Evolutionary conservation across 2,797 vertebrate species (phyloP).

Genomic region (Neopelma chrysocephalum): DNA sequence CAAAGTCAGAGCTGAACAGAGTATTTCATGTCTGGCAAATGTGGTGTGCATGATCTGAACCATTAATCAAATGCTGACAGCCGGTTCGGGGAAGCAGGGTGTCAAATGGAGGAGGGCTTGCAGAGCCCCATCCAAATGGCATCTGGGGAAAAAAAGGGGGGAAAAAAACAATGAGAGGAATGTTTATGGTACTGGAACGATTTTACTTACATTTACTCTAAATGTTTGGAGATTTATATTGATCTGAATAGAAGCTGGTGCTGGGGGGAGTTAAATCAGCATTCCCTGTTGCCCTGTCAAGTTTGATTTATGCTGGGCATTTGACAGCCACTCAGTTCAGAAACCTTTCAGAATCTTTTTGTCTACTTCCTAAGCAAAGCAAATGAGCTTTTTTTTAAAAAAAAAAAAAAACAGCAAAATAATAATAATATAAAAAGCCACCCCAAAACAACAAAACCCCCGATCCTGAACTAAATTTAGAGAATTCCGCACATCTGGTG

Average conservation of each 20-base stretch:
- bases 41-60: constrained; percentile 40
- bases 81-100: neutral
- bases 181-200: constrained; percentile 37
- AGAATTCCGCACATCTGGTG: constrained; percentile 4
- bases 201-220: constrained; percentile 23
- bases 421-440: neutral
- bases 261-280: neutral
- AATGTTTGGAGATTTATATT: constrained; percentile 20
- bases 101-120: constrained; percentile 33
- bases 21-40: constrained; percentile 42
- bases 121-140: constrained; percentile 20
- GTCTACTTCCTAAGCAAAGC: neutral
- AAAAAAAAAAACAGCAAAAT: neutral
- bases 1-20: constrained; percentile 5
- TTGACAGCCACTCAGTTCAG: constrained; percentile 39
- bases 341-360: constrained; percentile 34
- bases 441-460: neutral
- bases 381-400: neutral
- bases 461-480: neutral
- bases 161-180: neutral
- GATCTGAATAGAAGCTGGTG: constrained; percentile 24
- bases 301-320: constrained; percentile 54
- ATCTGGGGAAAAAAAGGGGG: neutral
- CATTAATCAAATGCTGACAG: constrained; percentile 57
- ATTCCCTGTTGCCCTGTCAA: neutral